phyloP scores from a whole-genome alignment of 2,113 vertebrate genomes.

The Spilogale gracilis region DNA sequence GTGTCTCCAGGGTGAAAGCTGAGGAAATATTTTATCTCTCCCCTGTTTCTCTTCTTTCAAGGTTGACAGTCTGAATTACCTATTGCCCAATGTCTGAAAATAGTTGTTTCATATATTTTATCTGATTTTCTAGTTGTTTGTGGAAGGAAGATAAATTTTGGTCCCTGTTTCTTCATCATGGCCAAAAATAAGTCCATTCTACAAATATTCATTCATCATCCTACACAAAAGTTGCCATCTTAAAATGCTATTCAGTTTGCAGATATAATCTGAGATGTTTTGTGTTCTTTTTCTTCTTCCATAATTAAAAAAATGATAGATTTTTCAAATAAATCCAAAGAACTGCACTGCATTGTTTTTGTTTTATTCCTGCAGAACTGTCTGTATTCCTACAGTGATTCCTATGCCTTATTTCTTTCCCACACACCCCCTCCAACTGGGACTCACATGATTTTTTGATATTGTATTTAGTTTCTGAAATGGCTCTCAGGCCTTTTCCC shows the following conservation, averaged over 20 bases:
- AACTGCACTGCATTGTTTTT: background rate
- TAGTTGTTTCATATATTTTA: background rate
- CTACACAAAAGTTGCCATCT: background rate
- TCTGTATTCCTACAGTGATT: background rate
- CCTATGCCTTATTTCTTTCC: constrained; percentile 12
- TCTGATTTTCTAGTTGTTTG: constrained; percentile 1
- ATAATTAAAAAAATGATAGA: background rate
- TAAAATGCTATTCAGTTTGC: constrained; percentile 12
- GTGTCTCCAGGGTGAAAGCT: background rate
- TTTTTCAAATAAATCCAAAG: background rate
- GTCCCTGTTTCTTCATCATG: background rate
- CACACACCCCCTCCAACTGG: background rate
- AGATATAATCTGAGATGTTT: background rate
- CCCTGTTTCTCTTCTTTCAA: constrained; percentile 3
- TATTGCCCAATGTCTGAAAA: background rate
- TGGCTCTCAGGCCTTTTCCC: background rate
- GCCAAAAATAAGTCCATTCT: background rate
- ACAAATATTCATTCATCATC: constrained; percentile 18
- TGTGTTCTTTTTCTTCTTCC: constrained; percentile 6
- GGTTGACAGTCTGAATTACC: background rate
- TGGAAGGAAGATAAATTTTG: background rate
- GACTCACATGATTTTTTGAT: background rate
- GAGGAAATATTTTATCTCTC: background rate
- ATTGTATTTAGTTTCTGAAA: background rate
- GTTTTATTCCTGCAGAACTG: background rate